phyloP scores from a whole-genome alignment of 2,888 invertebrate genomes.

The Papilio gigon region DNA sequence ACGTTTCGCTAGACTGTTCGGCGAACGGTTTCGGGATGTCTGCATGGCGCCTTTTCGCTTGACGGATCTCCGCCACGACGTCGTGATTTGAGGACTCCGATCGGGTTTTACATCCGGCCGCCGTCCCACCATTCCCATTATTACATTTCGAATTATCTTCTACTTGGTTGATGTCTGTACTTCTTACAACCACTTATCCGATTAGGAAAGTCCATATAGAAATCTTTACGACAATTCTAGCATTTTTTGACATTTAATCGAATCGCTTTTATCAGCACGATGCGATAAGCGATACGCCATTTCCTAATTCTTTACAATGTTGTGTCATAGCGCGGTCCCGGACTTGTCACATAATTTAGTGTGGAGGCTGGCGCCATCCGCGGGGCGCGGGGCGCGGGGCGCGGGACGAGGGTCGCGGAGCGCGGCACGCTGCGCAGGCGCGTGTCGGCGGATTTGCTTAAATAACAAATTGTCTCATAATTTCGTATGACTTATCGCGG shows the following conservation, averaged over 20 bases:
- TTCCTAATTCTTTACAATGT: conserved; percentile 36
- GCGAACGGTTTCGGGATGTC: conserved; percentile 39
- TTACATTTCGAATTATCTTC: neutral
- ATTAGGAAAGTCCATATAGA: conserved; percentile 28
- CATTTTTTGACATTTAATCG: conserved; percentile 1
- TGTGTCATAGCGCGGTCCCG: conserved; percentile 20
- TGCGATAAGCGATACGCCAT: conserved; percentile 15
- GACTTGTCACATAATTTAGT: conserved; percentile 10
- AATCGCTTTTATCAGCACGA: conserved; percentile 11
- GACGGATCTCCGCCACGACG: conserved; percentile 28
- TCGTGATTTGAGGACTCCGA: neutral
- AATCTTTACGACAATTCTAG: conserved; percentile 4
- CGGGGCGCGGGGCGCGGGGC: neutral
- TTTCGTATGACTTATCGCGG: neutral
- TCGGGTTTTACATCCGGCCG: conserved; percentile 6
- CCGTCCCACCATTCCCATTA: neutral
- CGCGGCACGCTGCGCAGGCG: neutral
- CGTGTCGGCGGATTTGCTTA: conserved; percentile 6
- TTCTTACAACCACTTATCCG: neutral
- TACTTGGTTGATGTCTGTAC: conserved; percentile 1
- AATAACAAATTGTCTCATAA: conserved; percentile 12
- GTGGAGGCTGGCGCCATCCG: neutral
- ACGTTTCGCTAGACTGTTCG: conserved; percentile 29
- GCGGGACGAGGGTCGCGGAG: neutral
- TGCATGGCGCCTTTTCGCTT: conserved; percentile 16